Conservation (phyloP, 2,888 invertebrate genomes). For the Eupelmus urozonus region DNA sequence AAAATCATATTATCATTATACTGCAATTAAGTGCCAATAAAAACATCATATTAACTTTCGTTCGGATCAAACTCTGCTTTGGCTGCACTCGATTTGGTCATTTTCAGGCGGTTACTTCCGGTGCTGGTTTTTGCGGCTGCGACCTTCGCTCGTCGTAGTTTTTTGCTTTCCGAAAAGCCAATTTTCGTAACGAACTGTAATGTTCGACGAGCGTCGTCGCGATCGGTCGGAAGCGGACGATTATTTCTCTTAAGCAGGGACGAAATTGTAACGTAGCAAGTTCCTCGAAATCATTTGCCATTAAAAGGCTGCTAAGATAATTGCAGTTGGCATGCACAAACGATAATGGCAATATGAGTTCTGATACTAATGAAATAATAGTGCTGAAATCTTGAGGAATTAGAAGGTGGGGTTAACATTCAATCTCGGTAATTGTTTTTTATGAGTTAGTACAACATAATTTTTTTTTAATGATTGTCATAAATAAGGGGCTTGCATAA, state of each 20-base stretch:
- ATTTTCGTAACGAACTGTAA: constrained; percentile 56
- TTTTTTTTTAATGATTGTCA: too few relatives aligned
- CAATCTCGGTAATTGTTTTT: too few relatives aligned
- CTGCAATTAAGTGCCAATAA: background rate
- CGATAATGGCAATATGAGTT: background rate
- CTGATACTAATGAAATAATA: constrained; percentile 6
- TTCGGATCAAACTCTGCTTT: too few relatives aligned
- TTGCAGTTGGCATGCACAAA: constrained; percentile 4
- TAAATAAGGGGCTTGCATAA: too few relatives aligned
- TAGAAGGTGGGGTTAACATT: too few relatives aligned
- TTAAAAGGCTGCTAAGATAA: constrained; percentile 12
- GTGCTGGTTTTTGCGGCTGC: constrained; percentile 16
- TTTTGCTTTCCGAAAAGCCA: constrained; percentile 49
- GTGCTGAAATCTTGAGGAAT: background rate
- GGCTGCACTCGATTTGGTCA: background rate
- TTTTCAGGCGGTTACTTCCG: background rate
- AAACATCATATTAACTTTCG: too few relatives aligned
- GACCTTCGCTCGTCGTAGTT: constrained; percentile 1
- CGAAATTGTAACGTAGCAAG: constrained; percentile 44
- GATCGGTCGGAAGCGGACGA: constrained; percentile 53
- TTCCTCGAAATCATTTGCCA: constrained; percentile 60
- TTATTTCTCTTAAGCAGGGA: constrained; percentile 48
- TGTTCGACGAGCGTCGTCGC: constrained; percentile 29
- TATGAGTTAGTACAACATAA: too few relatives aligned
- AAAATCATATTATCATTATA: background rate